Base-by-base conservation (phyloP, 2,888 invertebrate genomes). In the Balanococcus diminutus region DNA sequence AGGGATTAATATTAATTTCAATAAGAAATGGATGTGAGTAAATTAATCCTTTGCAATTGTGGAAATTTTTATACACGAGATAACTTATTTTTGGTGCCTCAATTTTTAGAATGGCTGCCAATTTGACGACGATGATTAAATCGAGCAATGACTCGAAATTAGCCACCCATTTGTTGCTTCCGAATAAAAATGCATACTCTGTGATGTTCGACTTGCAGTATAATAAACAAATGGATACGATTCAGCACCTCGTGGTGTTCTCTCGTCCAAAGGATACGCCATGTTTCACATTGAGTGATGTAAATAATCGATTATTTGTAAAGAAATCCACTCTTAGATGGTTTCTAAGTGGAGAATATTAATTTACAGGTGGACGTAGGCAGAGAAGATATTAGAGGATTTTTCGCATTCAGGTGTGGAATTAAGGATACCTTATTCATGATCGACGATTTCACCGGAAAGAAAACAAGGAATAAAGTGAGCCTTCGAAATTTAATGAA, bases 1-100 rank as follows among this genome's bases (percentile, higher is more conserved):
- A 0, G 93, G 93, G 0, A 92, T 92, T 6, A 91, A 92, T 86
- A 89, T 93, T 3, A 91, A 92, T 87, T 90, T 93, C 6, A 92
- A 93, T 88, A 90, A 89, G 6, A 89, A 90, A 82, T 94, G 93
- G 93, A 88, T 87, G 89, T 89, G 88, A 87, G 88, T 87, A 84
- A 79, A 28, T 1, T 9, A 32, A 14, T 6, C 16, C 36, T 36
- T 19, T 28, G 22, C 72, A 5, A 5, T 56, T 56, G n/a, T 56
- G 5, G 11, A 14, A n/a, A 3, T 5, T n/a, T 56, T 56, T 56
- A 6, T 14, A 22, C n/a, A 56, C 56, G 2, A 16, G 5, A 25
- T 25, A 25, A 25, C 22, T 72, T 3, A 6, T 36, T 72, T 75
- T 32, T 83, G 31, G 22, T 61, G 79, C 32, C 5, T 81, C 22